Conservation (phyloP, 2,113 vertebrate genomes). For the pig (Sus scrofa) region T2T-Sscrofa CM000819.6:40434001-40434500, state of each 20-base stretch:
- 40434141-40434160: too few relatives aligned
- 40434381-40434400: background rate
- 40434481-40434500: background rate
- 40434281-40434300: background rate
- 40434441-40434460: background rate
- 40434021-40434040: too few relatives aligned
- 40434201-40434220: too few relatives aligned
- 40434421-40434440: background rate
- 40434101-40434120: too few relatives aligned
- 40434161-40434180: too few relatives aligned
- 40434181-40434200: too few relatives aligned
- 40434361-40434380: accelerated
- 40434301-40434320: background rate
- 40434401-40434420: background rate
- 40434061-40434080: too few relatives aligned
- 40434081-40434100: too few relatives aligned
- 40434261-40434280: background rate
- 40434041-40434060: too few relatives aligned
- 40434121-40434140: too few relatives aligned
- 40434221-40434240: too few relatives aligned
- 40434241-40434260: background rate
- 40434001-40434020: too few relatives aligned
- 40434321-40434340: background rate
- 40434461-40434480: background rate
- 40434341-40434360: background rate